Base-by-base conservation (phyloP, 2,888 invertebrate genomes). In the Suillia variegata region DNA sequence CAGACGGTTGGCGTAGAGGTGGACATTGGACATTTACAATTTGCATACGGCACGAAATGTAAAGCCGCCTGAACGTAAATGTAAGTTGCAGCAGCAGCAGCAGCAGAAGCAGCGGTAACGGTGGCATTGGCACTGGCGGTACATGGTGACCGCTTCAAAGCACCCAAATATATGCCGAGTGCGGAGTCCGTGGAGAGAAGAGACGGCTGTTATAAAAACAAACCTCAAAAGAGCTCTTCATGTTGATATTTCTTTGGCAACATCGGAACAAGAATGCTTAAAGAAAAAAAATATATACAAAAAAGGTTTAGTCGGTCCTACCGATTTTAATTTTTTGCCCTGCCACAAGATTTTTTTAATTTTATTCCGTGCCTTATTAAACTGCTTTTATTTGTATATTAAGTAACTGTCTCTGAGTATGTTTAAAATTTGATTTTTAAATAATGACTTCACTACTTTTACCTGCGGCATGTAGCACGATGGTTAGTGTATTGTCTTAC, bases 121-220 rank as follows among this genome's bases (percentile, higher is more conserved):
- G n/a, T n/a, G n/a, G n/a, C n/a, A n/a, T n/a, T n/a, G n/a, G n/a
- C n/a, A n/a, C n/a, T n/a, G n/a, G n/a, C n/a, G n/a, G n/a, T n/a
- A n/a, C n/a, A 45, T 18, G 45, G 2, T 45, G 45, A 45, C 20
- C 45, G 45, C 45, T 38, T 38, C 38, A 38, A 38, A 38, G 38
- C 38, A 38, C 38, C 38, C 38, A 38, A 38, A 45, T 45, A 20
- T 20, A 45, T 45, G 45, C 45, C 38, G 15, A n/a, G n/a, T 38
- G 3, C 38, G 38, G 13, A 31, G 31, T 12, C 38, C 38, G 38
- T 13, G 4, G 45, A 17, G 4, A 5, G 18, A 17, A 45, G 4
- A 4, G 45, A 13, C 8, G 8, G 18, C 45, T 6, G 18, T 20
- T 10, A n/a, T n/a, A n/a, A 38, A 45, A 45, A 45, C 18, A 45